Evolutionary conservation across 2,113 vertebrate genomes (phyloP).

Genomic region (Anser cygnoides): DNA sequence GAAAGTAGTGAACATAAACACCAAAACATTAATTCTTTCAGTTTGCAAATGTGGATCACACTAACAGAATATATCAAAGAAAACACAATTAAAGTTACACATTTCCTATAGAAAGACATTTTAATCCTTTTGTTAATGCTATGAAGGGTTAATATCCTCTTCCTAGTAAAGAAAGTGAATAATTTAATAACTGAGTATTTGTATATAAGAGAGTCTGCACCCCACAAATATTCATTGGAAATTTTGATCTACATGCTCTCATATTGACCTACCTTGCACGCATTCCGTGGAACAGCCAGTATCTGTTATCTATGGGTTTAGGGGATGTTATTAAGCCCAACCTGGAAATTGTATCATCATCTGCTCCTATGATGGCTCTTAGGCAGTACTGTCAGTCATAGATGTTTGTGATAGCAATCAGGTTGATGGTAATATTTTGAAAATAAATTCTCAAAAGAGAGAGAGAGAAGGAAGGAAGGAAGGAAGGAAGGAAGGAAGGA

Average conservation of each 20-base stretch:
- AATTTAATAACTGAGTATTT: neutral
- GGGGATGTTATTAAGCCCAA: neutral
- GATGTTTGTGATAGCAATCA: neutral
- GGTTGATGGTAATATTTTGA: neutral
- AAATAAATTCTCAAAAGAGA: neutral
- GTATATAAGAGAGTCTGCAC: neutral
- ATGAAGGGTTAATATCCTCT: neutral
- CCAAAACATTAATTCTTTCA: neutral
- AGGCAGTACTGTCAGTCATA: neutral
- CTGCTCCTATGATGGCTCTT: neutral
- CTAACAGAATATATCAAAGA: neutral
- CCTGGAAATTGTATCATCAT: neutral
- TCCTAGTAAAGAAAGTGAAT: neutral
- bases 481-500: no score
- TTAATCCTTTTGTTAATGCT: neutral
- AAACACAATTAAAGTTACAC: neutral
- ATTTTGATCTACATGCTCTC: neutral
- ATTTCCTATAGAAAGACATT: neutral
- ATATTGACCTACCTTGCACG: fast-evolving
- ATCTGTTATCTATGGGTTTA: neutral
- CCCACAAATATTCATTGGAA: neutral
- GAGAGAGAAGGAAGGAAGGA: no score
- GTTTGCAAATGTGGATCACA: neutral
- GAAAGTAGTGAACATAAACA: neutral
- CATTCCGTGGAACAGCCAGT: neutral